Base-by-base conservation (phyloP, 2,797 vertebrate genomes). In the Danio tinwini region DNA sequence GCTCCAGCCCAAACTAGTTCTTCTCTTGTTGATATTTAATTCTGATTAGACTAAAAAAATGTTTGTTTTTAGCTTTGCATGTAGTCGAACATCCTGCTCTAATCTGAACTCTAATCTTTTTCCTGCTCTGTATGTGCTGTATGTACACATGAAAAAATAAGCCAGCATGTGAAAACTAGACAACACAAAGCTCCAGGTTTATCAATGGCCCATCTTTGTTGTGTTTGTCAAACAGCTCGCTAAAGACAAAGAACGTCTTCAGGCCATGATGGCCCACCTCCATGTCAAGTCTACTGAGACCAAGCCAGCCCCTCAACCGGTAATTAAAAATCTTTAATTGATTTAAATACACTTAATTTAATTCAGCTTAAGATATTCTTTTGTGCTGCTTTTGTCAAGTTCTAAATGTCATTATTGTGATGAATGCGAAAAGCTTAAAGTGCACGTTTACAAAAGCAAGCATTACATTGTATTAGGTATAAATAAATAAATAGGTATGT, bases 211-310 rank as follows among this genome's bases (percentile, higher is more conserved):
- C 75, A 62, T 59, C 13, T 70, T 21, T 40, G 55, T 52, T 69
- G 39, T 77, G 42, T 82, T 83, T 67, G 0, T 59, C 83, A 81
- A 70, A 86, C 88, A 99, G 98, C 92, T 99, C 88, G 95, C 97
- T 71, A 99, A 99, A 93, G 98, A 99, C 92, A 98, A 97, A 89
- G 98, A 99, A 56, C 96, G 98, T 74, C 96, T 99, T 88, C 98
- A 99, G 91, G 98, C 98, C 64, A 99, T 99, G 98, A 99, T 99
- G 98, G 96, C 96, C 85, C 98, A 99, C 86, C 96, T 99, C 87
- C 95, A 96, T 12, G 94, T 96, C 88, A 99, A 98, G 89, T 97
- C 98, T 78, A 96, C 96, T 70, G 97, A 99, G 92, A 95, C 97
- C 92, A 98, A 97, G 95, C 90, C 95, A 74, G 93, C 96, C 89